Evolutionary conservation across 2,797 vertebrate genomes (phyloP).

Genomic region (Acanthornis magna): DNA sequence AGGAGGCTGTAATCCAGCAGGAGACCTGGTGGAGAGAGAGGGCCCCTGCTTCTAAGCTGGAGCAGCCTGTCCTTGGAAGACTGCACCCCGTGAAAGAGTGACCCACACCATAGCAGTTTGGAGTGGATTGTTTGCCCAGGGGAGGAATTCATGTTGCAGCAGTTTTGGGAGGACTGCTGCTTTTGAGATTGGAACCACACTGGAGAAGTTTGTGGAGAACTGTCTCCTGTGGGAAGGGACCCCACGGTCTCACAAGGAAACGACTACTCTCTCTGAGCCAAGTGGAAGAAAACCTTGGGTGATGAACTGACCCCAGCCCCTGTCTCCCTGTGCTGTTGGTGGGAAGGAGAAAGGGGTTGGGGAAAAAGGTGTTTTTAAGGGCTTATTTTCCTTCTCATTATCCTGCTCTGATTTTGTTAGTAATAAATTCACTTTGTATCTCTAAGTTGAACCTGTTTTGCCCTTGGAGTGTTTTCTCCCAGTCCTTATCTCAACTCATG

Average conservation of each 20-base stretch:
- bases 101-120: not conserved
- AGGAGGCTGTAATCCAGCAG: not conserved
- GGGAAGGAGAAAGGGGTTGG: not conserved
- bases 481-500: not conserved
- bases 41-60: not conserved
- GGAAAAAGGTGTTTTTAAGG: not conserved
- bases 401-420: not conserved
- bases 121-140: not conserved
- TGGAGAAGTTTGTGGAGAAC: not conserved
- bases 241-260: not conserved
- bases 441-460: not conserved
- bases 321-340: fast-evolving
- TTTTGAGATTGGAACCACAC: not conserved
- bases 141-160: not conserved
- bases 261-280: not conserved
- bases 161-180: not conserved
- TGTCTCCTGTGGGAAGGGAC: not conserved
- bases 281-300: not conserved
- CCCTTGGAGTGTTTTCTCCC: not conserved
- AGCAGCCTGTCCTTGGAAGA: not conserved
- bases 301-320: not conserved
- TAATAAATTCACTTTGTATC: not conserved
- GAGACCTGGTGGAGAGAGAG: not conserved
- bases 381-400: not conserved
- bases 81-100: not conserved